A percentile compares a stretch with the other conserved stretches of the same genome.
These are phyloP conservation scores for Tenebrio molitor DNA, from an alignment of 1,140 invertebrate genomes.

Conservation along the genomic window DNA sequence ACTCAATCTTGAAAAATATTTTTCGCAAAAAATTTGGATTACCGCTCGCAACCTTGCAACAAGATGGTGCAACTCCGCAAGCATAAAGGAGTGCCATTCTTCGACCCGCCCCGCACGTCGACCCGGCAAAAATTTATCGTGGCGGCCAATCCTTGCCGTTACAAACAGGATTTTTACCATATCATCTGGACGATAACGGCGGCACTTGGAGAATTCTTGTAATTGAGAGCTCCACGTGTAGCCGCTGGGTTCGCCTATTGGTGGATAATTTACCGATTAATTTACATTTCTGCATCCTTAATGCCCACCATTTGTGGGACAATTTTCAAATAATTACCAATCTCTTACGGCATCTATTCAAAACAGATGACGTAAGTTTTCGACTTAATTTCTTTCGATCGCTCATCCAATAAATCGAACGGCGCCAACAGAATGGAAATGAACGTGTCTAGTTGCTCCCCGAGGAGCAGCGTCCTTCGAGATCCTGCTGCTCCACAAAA, in stretches of 20 bases:
- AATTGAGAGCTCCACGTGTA: conserved; percentile 22
- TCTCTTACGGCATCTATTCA: neutral
- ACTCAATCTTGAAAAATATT: too few relatives aligned
- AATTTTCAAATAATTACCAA: neutral
- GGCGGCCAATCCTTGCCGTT: conserved; percentile 1
- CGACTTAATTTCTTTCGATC: too few relatives aligned
- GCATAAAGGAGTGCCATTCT: too few relatives aligned
- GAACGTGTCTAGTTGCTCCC: too few relatives aligned
- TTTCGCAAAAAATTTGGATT: too few relatives aligned
- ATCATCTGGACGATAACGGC: neutral
- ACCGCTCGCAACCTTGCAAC: too few relatives aligned
- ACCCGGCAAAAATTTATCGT: conserved; percentile 17
- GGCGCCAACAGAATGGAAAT: too few relatives aligned
- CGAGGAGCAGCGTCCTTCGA: too few relatives aligned
- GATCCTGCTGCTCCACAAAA: too few relatives aligned
- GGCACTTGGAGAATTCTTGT: neutral
- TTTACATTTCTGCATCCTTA: conserved; percentile 20
- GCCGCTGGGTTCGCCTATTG: neutral
- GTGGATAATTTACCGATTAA: neutral
- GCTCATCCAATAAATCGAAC: too few relatives aligned
- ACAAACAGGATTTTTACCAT: conserved; percentile 9
- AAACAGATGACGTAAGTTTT: neutral
- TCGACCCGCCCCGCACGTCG: too few relatives aligned
- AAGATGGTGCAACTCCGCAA: too few relatives aligned
- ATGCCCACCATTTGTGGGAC: neutral